Base-by-base conservation (phyloP, 2,797 vertebrate species). In the Loriculus beryllinus region DNA sequence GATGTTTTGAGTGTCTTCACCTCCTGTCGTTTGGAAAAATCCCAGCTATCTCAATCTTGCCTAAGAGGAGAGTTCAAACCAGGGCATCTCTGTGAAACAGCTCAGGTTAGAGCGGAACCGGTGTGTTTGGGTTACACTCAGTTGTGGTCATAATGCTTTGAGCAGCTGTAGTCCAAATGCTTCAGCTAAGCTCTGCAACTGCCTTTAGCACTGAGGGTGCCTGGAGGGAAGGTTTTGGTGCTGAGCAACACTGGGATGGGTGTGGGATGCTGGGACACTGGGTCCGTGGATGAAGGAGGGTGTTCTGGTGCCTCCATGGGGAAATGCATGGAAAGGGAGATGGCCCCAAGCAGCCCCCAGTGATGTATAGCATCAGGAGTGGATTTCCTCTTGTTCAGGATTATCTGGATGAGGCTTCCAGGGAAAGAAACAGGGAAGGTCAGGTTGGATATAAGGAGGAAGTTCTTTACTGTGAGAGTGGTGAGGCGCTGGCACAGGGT, bases 1-100 rank as follows among this genome's bases (percentile, higher is more conserved):
- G 40, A 56, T 81, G 74, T 88, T 94, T 90, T n/a, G 77, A 76
- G 84, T 75, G 11, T 81, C 68, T 64, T 67, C 82, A 14, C 78
- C 76, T 79, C 62, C 74, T 80, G 90, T 74, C 0, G 19, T 64
- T 59, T 56, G 85, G 88, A 93, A 85, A 90, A 79, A 82, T 82
- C 85, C 63, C 23, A 56, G 75, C 47, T 65, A 74, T 91, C 52
- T 39, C 21, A 56, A 35, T 31, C 62, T 63, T 92, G 54, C 82
- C 70, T 43, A 28, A 48, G 56, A 42, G 60, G 51, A 43, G 77
- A 88, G 92, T 82, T 75, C 92, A 96, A 57, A 63, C 52, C 37
- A 19, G 95, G 92, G 72, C 86, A 23, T 7, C 62, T 39, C 72
- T 80, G 91, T 19, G 64, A 20, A 68, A 47, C 45, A 64, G 83